Conservation (phyloP, 2,888 invertebrate genomes). For the Volucella inflata region DNA sequence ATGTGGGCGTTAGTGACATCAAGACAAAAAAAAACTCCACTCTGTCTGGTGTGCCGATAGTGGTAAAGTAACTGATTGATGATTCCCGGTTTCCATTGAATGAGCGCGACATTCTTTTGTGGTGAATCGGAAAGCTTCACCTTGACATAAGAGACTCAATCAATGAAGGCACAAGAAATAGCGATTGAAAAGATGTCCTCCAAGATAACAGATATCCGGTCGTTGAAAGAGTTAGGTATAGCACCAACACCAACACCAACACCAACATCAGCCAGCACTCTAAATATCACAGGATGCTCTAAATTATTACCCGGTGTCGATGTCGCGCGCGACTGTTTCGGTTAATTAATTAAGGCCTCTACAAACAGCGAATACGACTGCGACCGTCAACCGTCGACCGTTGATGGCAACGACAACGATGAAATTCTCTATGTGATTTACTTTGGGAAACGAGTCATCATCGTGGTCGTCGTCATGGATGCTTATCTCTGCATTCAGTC, state of each 20-base stretch:
- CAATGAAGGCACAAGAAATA: slow-evolving; percentile 51
- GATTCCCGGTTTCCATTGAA: slow-evolving; percentile 60
- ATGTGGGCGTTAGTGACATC: slow-evolving; percentile 62
- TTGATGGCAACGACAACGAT: neutral
- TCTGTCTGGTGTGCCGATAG: slow-evolving; percentile 40
- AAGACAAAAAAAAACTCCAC: slow-evolving; percentile 27
- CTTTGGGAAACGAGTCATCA: slow-evolving; percentile 69
- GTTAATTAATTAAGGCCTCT: slow-evolving; percentile 71
- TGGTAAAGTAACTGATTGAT: slow-evolving; percentile 69
- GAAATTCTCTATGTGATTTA: slow-evolving; percentile 64
- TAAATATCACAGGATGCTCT: slow-evolving; percentile 58
- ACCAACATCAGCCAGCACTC: slow-evolving; percentile 46
- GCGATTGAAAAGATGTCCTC: slow-evolving; percentile 80
- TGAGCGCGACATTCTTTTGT: slow-evolving; percentile 61
- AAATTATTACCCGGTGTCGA: slow-evolving; percentile 68
- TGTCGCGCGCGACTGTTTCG: slow-evolving; percentile 67
- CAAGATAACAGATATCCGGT: slow-evolving; percentile 82
- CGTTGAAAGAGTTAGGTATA: slow-evolving; percentile 51
- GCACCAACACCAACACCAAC: slow-evolving; percentile 41
- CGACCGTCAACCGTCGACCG: too few species aligned
- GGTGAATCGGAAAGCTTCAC: slow-evolving; percentile 63
- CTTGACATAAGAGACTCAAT: slow-evolving; percentile 65
- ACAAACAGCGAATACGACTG: slow-evolving; percentile 3
- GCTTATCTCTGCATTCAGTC: slow-evolving; percentile 63
- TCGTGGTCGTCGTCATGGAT: slow-evolving; percentile 65